Conservation (phyloP, 2,113 vertebrate genomes). For the Edolisoma coerulescens region DNA sequence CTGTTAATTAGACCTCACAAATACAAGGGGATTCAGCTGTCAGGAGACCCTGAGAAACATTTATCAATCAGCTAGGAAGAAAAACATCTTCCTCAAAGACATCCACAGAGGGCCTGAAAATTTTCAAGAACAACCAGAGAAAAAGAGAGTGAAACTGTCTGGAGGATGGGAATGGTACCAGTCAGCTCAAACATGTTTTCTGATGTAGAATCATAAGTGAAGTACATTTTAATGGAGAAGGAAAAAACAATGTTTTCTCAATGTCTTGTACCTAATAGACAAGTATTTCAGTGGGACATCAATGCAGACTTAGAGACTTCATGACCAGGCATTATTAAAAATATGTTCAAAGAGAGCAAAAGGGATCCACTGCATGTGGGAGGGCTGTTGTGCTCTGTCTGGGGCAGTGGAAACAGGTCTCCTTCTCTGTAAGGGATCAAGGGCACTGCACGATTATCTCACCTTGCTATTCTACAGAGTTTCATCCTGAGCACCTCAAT, state of each 20-base stretch:
- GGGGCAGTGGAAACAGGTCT: neutral
- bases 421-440: neutral
- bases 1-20: conserved; percentile 15
- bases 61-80: neutral
- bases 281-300: neutral
- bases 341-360: neutral
- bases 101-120: neutral
- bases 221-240: neutral
- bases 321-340: neutral
- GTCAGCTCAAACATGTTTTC: neutral
- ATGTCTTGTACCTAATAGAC: neutral
- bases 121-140: neutral
- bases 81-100: neutral
- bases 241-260: neutral
- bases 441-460: neutral
- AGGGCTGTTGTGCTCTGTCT: neutral
- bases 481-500: neutral
- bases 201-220: neutral
- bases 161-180: neutral
- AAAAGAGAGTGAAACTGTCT: neutral
- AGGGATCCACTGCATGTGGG: neutral
- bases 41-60: neutral
- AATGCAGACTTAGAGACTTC: neutral
- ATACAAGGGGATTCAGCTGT: neutral
- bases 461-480: neutral